A percentile compares a stretch with the other conserved stretches of the same genome.
Conservation (phyloP, 2,888 invertebrate species). For the Dendrolimus pini region DNA sequence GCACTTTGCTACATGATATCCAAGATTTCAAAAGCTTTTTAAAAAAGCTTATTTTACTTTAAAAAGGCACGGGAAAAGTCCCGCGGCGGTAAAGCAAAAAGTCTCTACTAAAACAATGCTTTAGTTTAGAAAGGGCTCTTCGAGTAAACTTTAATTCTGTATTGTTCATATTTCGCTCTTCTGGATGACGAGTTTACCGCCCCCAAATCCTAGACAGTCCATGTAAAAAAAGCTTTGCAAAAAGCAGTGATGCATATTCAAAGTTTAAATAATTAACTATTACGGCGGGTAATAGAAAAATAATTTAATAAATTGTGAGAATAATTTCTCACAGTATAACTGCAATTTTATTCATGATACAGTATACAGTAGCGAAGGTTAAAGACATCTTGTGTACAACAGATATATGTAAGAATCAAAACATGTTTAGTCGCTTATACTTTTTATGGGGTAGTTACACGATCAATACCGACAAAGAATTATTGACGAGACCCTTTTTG, state of each 20-base stretch:
- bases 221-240: neutral
- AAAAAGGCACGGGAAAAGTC: no score
- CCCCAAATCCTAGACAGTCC: no score
- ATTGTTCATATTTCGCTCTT: no score
- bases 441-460: neutral
- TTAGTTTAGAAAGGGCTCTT: no score
- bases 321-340: neutral
- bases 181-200: no score
- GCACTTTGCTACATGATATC: no score
- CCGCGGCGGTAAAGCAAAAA: no score
- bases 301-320: neutral
- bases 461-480: neutral
- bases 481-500: no score
- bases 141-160: no score
- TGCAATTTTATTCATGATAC: neutral
- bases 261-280: neutral
- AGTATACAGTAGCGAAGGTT: neutral
- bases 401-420: slow-evolving; percentile 24
- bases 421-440: slow-evolving; percentile 18
- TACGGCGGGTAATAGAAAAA: neutral
- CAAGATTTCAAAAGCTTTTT: no score
- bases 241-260: neutral
- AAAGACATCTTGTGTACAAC: neutral
- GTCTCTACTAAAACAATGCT: no score
- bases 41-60: no score